phyloP scores from a whole-genome alignment of 2,888 invertebrate genomes.

The Amphipoea lucens region DNA sequence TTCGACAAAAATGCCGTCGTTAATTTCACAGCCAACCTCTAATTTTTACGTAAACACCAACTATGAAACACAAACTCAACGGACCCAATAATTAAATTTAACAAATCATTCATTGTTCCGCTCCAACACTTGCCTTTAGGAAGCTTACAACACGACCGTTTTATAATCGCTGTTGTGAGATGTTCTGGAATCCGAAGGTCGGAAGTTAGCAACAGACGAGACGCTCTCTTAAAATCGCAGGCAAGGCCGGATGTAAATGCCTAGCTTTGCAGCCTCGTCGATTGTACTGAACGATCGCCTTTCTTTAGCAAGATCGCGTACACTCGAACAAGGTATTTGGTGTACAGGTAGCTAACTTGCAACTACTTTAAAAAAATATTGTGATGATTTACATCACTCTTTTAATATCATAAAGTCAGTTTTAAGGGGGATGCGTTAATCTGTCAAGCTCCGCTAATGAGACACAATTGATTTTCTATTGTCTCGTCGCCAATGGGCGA shows the following conservation, averaged over 20 bases:
- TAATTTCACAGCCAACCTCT: background rate
- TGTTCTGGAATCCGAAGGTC: constrained; percentile 67
- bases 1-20: background rate
- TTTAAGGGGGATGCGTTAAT: background rate
- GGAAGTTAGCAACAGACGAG: constrained; percentile 57
- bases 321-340: background rate
- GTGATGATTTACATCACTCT: background rate
- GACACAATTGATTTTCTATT: too few species aligned
- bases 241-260: constrained; percentile 74
- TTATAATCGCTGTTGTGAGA: constrained; percentile 62
- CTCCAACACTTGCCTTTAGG: constrained; percentile 53
- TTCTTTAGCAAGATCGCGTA: constrained; percentile 64
- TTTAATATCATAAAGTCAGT: background rate
- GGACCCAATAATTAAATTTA: constrained; percentile 51
- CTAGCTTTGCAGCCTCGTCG: constrained; percentile 68
- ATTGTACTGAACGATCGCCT: constrained; percentile 69
- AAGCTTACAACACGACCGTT: constrained; percentile 55
- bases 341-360: background rate
- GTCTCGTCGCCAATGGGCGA: too few species aligned
- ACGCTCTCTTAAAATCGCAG: constrained; percentile 74
- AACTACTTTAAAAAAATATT: background rate
- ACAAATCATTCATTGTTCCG: constrained; percentile 53
- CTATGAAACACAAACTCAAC: constrained; percentile 14
- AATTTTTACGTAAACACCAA: constrained; percentile 34
- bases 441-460: too few species aligned